Conservation (phyloP, 2,888 invertebrate genomes). For the Carabus problematicus region DNA sequence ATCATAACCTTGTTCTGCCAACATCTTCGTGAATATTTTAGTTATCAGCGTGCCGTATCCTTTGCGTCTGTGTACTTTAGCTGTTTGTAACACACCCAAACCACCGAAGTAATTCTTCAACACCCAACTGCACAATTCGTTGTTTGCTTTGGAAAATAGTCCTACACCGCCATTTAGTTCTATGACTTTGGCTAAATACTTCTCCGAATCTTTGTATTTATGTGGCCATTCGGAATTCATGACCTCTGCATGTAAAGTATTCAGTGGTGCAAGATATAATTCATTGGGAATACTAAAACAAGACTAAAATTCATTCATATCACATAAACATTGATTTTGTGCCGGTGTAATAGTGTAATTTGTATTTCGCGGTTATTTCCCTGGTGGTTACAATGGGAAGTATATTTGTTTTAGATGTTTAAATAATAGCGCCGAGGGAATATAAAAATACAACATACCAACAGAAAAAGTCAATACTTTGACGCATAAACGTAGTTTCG, state of each 20-base stretch:
- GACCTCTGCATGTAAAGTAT: conserved; percentile 49
- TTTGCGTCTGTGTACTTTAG: conserved; percentile 52
- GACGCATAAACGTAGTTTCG: background rate
- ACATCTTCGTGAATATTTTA: conserved; percentile 52
- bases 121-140: conserved; percentile 56
- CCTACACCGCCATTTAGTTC: conserved; percentile 55
- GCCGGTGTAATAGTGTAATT: background rate
- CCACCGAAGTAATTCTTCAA: conserved; percentile 54
- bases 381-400: background rate
- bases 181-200: conserved; percentile 52
- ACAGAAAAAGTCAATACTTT: background rate
- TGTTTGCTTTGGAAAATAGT: conserved; percentile 53
- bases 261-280: conserved; percentile 52
- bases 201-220: conserved; percentile 50
- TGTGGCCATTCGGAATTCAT: conserved; percentile 56
- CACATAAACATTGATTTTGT: background rate
- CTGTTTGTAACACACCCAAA: conserved; percentile 55
- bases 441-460: background rate
- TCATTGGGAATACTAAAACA: conserved; percentile 53
- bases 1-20: conserved; percentile 53
- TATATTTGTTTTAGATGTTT: background rate
- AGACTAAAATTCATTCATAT: conserved; percentile 1
- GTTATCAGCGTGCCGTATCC: conserved; percentile 56
- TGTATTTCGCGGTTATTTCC: background rate
- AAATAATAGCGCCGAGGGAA: background rate